Evolutionary conservation across 2,113 vertebrate species (phyloP).

Genomic region (Thymallus thymallus): DNA sequence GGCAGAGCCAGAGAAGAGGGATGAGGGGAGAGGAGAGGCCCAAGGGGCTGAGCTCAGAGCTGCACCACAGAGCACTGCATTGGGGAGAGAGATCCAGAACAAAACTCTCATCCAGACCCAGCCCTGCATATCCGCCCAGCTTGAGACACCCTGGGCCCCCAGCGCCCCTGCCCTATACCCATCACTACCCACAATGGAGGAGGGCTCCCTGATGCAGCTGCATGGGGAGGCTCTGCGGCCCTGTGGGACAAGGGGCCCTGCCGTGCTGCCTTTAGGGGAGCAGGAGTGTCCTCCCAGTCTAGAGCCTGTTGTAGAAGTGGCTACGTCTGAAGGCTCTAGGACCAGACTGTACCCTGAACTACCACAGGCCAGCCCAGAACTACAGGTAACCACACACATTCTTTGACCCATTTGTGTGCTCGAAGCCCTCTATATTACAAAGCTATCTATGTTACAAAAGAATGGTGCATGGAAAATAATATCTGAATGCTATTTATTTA

Average conservation of each 20-base stretch:
- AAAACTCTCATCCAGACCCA: conserved; percentile 35
- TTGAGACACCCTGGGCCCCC: conserved; percentile 46
- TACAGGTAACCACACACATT: conserved; percentile 56
- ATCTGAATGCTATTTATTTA: too few relatives aligned
- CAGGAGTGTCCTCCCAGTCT: conserved; percentile 72
- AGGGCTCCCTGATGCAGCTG: conserved; percentile 45
- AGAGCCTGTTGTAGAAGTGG: conserved; percentile 57
- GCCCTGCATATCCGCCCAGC: conserved; percentile 31
- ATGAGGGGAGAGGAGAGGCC: conserved; percentile 3
- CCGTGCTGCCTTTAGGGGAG: conserved; percentile 73
- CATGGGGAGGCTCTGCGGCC: conserved; percentile 63
- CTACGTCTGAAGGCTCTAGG: conserved; percentile 63
- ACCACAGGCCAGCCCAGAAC: conserved; percentile 70
- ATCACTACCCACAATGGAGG: conserved; percentile 51
- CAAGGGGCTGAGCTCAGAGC: conserved; percentile 23
- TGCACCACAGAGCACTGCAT: conserved; percentile 21
- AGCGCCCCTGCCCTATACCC: conserved; percentile 67
- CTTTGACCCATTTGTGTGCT: background rate
- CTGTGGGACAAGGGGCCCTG: conserved; percentile 62
- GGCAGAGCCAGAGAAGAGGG: conserved; percentile 14
- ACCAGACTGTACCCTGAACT: conserved; percentile 88
- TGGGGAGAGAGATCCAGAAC: conserved; percentile 26
- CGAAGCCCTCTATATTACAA: background rate
- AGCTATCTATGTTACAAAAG: background rate
- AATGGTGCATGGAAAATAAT: background rate